Evolutionary conservation across 2,797 vertebrate species (phyloP).

Genomic region (Pseudocheirus occidentalis): DNA sequence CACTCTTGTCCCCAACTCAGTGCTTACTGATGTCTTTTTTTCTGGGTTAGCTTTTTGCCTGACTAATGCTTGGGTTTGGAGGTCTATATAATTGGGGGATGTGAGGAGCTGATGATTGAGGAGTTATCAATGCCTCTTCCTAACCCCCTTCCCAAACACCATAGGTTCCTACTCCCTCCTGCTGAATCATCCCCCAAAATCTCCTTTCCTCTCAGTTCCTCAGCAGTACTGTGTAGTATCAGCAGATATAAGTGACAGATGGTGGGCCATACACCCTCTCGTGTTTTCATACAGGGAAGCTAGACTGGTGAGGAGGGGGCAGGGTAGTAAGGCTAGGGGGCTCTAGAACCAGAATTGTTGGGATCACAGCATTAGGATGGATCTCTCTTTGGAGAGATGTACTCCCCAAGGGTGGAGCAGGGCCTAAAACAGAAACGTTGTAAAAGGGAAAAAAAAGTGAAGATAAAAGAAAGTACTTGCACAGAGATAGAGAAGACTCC

Average conservation of each 20-base stretch:
- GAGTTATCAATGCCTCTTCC: background rate
- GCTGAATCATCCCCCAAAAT: background rate
- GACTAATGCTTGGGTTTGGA: accelerated
- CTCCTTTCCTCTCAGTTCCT: slow-evolving; percentile 74
- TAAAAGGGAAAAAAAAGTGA: slow-evolving; percentile 69
- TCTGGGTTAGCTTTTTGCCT: background rate
- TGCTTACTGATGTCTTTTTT: background rate
- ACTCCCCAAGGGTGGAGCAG: slow-evolving; percentile 59
- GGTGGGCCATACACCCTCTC: slow-evolving; percentile 81
- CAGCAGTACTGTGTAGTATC: slow-evolving; percentile 76
- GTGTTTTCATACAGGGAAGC: slow-evolving; percentile 82
- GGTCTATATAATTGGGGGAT: slow-evolving; percentile 63
- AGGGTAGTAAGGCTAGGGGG: slow-evolving; percentile 77
- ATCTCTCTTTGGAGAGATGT: slow-evolving; percentile 79
- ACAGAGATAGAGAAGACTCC: slow-evolving; percentile 61
- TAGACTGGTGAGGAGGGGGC: slow-evolving; percentile 68
- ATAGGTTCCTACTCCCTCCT: background rate
- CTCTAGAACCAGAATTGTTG: slow-evolving; percentile 71
- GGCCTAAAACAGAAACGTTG: background rate
- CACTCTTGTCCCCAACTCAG: background rate
- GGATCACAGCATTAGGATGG: slow-evolving; percentile 61
- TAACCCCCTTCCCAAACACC: background rate
- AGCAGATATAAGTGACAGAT: slow-evolving; percentile 82
- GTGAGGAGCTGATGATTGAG: slow-evolving; percentile 55
- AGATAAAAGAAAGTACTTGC: slow-evolving; percentile 62